phyloP scores from a whole-genome alignment of 2,797 vertebrate species.

The Ctenopoma kingsleyae region DNA sequence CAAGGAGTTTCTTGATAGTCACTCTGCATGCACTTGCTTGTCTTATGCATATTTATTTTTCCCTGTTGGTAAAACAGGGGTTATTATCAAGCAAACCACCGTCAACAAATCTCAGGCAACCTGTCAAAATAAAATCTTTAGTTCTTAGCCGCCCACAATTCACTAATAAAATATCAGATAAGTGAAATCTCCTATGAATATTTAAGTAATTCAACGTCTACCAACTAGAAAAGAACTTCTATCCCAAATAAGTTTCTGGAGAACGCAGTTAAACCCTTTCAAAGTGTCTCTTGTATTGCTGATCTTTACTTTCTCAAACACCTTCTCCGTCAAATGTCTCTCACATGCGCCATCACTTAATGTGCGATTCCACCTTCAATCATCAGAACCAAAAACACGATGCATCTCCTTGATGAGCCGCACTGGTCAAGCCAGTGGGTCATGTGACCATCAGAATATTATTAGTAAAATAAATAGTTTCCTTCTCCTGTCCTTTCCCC shows the following conservation, averaged over 20 bases:
- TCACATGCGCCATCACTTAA: slow-evolving; percentile 41
- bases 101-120: slow-evolving; percentile 38
- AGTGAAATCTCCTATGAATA: slow-evolving; percentile 50
- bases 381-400: slow-evolving; percentile 40
- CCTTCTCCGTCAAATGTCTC: slow-evolving; percentile 44
- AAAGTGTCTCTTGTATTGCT: slow-evolving; percentile 41
- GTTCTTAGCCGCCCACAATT: slow-evolving; percentile 26
- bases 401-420: slow-evolving; percentile 24
- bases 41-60: slow-evolving; percentile 13
- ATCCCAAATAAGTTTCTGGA: background rate
- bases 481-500: slow-evolving; percentile 23
- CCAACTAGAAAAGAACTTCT: slow-evolving; percentile 30
- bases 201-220: slow-evolving; percentile 57
- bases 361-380: slow-evolving; percentile 46
- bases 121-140: slow-evolving; percentile 35
- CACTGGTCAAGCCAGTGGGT: slow-evolving; percentile 35
- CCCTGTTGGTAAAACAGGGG: slow-evolving; percentile 1
- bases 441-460: slow-evolving; percentile 70
- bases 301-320: slow-evolving; percentile 17
- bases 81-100: slow-evolving; percentile 29
- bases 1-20: background rate
- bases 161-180: slow-evolving; percentile 37
- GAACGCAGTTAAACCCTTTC: slow-evolving; percentile 12
- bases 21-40: slow-evolving; percentile 9
- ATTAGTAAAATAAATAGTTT: slow-evolving; percentile 78